Percentiles rank a stretch among this genome's conserved stretches.
Conservation (phyloP, 2,888 invertebrate species). For the Mythimna pallens region DNA sequence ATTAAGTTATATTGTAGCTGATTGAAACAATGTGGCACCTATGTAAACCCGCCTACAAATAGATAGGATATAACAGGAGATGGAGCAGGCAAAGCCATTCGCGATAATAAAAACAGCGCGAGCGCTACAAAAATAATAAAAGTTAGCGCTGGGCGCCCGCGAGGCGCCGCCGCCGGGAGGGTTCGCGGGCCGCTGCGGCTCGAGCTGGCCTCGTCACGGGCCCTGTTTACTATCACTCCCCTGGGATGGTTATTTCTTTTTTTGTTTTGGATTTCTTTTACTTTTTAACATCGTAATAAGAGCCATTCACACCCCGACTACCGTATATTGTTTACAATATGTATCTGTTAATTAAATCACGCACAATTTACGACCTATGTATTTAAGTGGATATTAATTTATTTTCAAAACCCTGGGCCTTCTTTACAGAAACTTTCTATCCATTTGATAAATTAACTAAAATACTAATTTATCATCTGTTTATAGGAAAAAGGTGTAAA, state of each 20-base stretch:
- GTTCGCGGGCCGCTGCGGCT: constrained; percentile 65
- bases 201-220: constrained; percentile 74
- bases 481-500: too few relatives aligned
- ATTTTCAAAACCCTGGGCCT: too few relatives aligned
- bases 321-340: constrained; percentile 14
- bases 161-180: constrained; percentile 76
- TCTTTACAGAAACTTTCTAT: too few relatives aligned
- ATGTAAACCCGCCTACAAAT: constrained; percentile 58
- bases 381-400: too few relatives aligned
- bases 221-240: constrained; percentile 82
- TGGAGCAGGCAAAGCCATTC: constrained; percentile 76
- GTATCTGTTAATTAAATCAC: too few relatives aligned
- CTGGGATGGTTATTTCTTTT: constrained; percentile 74
- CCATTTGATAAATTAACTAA: too few relatives aligned
- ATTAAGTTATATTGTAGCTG: constrained; percentile 36
- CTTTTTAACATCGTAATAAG: constrained; percentile 75
- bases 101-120: constrained; percentile 82
- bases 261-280: constrained; percentile 76
- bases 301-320: constrained; percentile 59
- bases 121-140: constrained; percentile 86
- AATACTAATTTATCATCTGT: too few relatives aligned
- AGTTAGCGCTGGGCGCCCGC: constrained; percentile 82
- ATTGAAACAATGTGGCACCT: constrained; percentile 41
- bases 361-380: too few relatives aligned
- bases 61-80: constrained; percentile 69